Base-by-base conservation (phyloP, 2,888 invertebrate genomes). In the Cantharis flavilabris region DNA sequence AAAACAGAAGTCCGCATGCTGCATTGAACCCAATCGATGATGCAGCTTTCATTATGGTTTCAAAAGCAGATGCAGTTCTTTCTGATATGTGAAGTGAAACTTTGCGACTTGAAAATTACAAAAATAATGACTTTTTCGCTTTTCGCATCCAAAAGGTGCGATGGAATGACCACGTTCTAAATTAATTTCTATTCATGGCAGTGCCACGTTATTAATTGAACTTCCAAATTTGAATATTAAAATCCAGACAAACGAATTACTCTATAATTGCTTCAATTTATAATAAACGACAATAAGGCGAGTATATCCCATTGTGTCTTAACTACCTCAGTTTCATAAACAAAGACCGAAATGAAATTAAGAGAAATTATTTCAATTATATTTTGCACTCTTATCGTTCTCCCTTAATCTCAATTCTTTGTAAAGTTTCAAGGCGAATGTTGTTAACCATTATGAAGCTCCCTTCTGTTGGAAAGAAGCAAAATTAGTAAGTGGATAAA, bases 331-430 rank as follows among this genome's bases (percentile, higher is more conserved):
- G 7, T 65, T 65, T 65, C 5, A 65, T 13, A 23, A 23, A 65
- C 65, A 65, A 23, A 23, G n/a, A 13, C 9, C 13, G 9, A 23
- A n/a, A 67, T 20, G 16, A 20, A 67, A 67, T 23, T 13, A 13
- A 23, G 20, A 67, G 20, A 20, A 77, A 77, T 77, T 77, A 73
- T 77, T 77, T 74, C 77, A 77, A 77, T 77, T 77, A 77, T 26
- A 74, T 77, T 74, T 71, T 71, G 16, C 71, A 74, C 73, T n/a
- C 49, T 71, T 63, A 70, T 16, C 28, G 18, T 71, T 28, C 76
- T 76, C 67, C 76, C 73, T 73, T 70, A 63, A 26, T 70, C 76
- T 72, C 14, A 14, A 30, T 72, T 72, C 69, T 76, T 73, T 76
- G 65, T 23, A 67, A 67, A 67, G 65, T 67, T 26, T 67, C 65